Base-by-base conservation (phyloP, 2,113 vertebrate genomes). In the Rhinoderma darwinii region DNA sequence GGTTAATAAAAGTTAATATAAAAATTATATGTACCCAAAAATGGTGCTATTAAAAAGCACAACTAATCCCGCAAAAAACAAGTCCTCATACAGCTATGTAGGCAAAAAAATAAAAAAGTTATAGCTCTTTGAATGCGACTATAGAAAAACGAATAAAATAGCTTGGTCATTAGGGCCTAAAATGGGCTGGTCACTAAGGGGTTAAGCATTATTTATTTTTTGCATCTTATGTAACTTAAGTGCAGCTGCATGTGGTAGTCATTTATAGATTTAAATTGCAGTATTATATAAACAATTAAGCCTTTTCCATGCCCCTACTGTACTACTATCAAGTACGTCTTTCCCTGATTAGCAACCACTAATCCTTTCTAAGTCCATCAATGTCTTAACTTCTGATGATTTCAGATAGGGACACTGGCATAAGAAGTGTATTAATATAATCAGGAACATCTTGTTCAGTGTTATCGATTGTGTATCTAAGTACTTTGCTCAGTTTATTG, bases 301-400 rank as follows among this genome's bases (percentile, higher is more conserved):
- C 44, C n/a, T 20, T 70, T 81, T 25, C 56, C 25, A 18, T 17
- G 14, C 37, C 43, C 51, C n/a, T 61, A 81, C 47, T 82, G 77
- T 80, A n/a, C 54, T 81, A 27, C 37, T 74, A 50, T 87, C 78
- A 74, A 74, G 41, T 27, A 70, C 68, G 61, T 72, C 18, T 37
- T 35, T 86, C 76, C 25, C 44, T 47, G 54, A 86, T 86, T 87
- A 82, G 39, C 27, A 80, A 3, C 32, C 15, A 59, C 66, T 81
- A 81, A 81, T 86, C 84, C 61, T 44, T n/a, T 54, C 61, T 86
- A 86, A 86, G 39, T 35, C 37, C 63, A 7, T 74, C 17, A 82
- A 56, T 74, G 68, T 63, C 66, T 87, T 87, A 82, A 61, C 68
- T 35, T 72, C 39, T 61, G 63, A 73, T 44, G 18, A 63, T 81